A percentile compares a stretch with the other conserved stretches of the same genome.
These are phyloP conservation scores for Buceros bicornis DNA, from an alignment of 2,797 vertebrate species.

Conservation along the genomic window DNA sequence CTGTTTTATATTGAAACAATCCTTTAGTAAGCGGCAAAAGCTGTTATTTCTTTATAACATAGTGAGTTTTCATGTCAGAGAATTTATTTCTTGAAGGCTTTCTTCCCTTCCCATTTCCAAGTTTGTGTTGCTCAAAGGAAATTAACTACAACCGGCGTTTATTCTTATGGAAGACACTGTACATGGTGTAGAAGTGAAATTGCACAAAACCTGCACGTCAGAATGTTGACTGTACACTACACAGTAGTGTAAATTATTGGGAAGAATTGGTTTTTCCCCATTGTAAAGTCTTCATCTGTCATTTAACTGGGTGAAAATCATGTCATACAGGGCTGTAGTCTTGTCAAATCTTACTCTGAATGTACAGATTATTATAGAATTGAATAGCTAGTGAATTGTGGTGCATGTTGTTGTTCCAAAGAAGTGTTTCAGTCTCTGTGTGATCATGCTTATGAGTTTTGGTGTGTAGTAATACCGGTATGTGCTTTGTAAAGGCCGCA, in stretches of 20 bases:
- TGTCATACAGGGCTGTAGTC: background rate
- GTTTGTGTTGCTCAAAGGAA: background rate
- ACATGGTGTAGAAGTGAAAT: background rate
- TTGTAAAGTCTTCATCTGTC: background rate
- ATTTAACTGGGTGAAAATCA: background rate
- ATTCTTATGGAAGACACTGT: background rate
- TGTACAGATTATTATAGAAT: background rate
- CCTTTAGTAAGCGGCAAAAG: background rate
- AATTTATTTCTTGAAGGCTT: background rate
- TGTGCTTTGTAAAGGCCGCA: background rate
- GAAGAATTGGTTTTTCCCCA: background rate
- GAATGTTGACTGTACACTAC: background rate
- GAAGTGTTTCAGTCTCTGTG: background rate
- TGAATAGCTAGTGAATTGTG: background rate
- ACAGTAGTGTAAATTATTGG: background rate
- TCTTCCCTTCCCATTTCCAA: background rate
- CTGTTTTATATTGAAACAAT: background rate
- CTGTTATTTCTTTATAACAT: background rate
- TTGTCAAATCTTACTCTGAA: background rate
- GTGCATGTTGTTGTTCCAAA: background rate
- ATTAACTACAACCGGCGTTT: background rate
- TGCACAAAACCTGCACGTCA: rapidly evolving
- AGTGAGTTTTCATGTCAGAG: background rate
- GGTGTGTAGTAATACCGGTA: background rate
- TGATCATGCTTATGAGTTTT: background rate